Evolutionary conservation across 64 coral and sea anemone genomes (phyloP).

Genomic region (Hydrozoanthus tunicans): DNA sequence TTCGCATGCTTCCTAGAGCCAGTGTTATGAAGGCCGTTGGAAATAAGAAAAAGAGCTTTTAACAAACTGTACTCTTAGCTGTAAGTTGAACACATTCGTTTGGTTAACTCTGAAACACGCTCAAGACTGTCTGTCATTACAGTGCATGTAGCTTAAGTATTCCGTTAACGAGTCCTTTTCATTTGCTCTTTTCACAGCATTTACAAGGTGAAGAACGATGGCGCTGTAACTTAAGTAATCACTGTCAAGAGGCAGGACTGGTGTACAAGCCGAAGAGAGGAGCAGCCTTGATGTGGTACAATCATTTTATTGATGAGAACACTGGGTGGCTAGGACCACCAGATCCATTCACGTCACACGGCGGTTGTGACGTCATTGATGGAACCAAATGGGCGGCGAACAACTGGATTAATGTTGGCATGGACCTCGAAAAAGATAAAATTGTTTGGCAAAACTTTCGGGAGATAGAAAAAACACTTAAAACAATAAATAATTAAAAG

Average conservation of each 20-base stretch:
- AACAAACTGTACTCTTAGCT: too few species aligned
- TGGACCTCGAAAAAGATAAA: slow-evolving; percentile 46
- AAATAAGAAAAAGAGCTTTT: too few species aligned
- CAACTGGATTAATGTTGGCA: slow-evolving; percentile 88
- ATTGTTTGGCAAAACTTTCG: slow-evolving; percentile 55
- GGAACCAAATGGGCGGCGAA: slow-evolving; percentile 94
- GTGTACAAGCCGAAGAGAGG: slow-evolving; percentile 81
- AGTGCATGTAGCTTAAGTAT: too few species aligned
- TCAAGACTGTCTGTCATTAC: too few species aligned
- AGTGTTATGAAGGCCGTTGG: too few species aligned
- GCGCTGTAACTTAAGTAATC: slow-evolving; percentile 64
- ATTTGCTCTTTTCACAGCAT: neutral
- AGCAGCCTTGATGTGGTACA: slow-evolving; percentile 81
- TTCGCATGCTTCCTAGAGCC: too few species aligned
- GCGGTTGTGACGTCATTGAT: slow-evolving; percentile 86
- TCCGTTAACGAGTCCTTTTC: too few species aligned
- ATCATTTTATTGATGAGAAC: slow-evolving; percentile 67
- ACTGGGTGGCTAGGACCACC: slow-evolving; percentile 74
- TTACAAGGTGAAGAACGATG: slow-evolving; percentile 3
- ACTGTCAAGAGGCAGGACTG: slow-evolving; percentile 70
- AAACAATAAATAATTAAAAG: too few species aligned
- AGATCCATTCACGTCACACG: slow-evolving; percentile 76
- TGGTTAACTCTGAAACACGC: too few species aligned
- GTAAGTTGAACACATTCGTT: too few species aligned
- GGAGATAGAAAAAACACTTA: slow-evolving; percentile 25